A percentile compares a stretch with the other conserved stretches of the same genome.
phyloP scores from a whole-genome alignment of 2,797 vertebrate species.

The Micrastur ruficollis region DNA sequence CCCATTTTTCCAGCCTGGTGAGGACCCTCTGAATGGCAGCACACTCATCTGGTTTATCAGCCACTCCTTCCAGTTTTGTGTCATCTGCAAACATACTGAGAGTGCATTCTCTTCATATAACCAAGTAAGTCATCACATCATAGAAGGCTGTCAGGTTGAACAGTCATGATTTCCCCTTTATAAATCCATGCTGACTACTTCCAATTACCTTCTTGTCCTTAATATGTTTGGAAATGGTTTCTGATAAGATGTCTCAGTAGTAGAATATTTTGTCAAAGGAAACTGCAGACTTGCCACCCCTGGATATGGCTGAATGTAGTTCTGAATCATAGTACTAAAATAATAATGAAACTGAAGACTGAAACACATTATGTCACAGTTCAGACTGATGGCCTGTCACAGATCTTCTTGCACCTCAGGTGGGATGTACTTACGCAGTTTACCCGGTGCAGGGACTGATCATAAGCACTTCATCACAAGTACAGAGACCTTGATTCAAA shows the following conservation, averaged over 20 bases:
- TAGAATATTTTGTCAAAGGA: not conserved
- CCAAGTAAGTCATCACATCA: not conserved
- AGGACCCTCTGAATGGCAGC: not conserved
- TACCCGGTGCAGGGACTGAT: not conserved
- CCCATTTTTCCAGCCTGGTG: not conserved
- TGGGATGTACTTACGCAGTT: not conserved
- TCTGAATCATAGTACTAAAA: not conserved
- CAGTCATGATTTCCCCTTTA: not conserved
- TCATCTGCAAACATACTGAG: not conserved
- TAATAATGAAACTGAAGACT: not conserved
- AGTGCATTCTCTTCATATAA: not conserved
- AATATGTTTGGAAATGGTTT: not conserved
- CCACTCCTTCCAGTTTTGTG: not conserved
- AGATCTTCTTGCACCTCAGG: not conserved
- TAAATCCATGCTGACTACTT: not conserved
- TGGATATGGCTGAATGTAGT: not conserved
- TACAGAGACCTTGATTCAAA: not conserved
- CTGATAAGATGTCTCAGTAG: not conserved
- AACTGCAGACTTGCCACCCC: not conserved
- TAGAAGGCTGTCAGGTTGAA: not conserved
- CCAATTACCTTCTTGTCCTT: not conserved
- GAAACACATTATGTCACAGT: not conserved
- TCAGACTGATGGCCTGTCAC: not conserved
- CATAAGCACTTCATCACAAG: not conserved
- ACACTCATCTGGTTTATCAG: not conserved